phyloP scores from a whole-genome alignment of 2,113 vertebrate species.

The Microcebus jonahi region DNA sequence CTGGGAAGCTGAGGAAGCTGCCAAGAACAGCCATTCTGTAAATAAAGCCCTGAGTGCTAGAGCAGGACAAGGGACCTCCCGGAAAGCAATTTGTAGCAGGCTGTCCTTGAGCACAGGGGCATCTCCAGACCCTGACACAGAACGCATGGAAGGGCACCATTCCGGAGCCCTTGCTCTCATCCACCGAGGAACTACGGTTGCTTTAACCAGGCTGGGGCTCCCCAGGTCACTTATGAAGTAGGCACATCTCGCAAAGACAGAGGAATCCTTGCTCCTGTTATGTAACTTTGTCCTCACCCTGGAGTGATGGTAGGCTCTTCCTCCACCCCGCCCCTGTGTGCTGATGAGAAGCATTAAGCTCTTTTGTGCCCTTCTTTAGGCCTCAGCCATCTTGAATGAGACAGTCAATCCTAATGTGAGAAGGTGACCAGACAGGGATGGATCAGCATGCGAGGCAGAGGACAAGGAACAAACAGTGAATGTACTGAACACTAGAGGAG shows the following conservation, averaged over 20 bases:
- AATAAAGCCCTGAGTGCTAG: constrained; percentile 1
- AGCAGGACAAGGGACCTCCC: not conserved
- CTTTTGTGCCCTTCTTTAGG: not conserved
- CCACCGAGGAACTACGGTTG: too few species aligned
- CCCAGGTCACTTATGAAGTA: not conserved
- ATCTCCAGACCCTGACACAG: not conserved
- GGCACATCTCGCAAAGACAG: not conserved
- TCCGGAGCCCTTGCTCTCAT: not conserved
- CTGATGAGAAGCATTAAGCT: not conserved
- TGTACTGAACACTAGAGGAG: not conserved
- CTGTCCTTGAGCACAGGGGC: not conserved
- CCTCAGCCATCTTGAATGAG: not conserved
- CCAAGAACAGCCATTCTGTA: constrained; percentile 49
- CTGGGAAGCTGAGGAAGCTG: constrained; percentile 12
- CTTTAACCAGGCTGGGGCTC: not conserved
- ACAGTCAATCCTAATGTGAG: not conserved
- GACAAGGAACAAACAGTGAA: not conserved
- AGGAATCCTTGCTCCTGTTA: not conserved
- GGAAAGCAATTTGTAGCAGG: not conserved
- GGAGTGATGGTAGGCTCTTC: constrained; percentile 84
- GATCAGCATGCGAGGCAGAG: not conserved
- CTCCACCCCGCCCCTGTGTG: not conserved
- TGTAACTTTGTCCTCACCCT: not conserved
- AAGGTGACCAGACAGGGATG: not conserved
- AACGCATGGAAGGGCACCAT: too few species aligned